Conservation (phyloP, 2,888 invertebrate species). For the Rhaphigaster nebulosa region DNA sequence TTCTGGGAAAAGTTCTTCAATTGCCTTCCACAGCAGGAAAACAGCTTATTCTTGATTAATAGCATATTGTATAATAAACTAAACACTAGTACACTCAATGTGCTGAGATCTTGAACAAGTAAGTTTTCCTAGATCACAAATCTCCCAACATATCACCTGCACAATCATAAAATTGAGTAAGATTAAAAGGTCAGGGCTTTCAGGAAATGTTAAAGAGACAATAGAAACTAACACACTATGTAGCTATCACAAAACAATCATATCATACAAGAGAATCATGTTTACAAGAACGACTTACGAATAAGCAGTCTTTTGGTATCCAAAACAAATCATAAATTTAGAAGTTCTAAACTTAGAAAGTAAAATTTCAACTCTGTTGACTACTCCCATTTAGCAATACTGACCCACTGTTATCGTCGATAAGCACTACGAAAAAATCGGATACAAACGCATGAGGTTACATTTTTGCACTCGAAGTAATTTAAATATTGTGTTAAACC, state of each 20-base stretch:
- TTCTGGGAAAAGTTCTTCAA: background rate
- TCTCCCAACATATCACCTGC: constrained; percentile 2
- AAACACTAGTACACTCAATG: background rate
- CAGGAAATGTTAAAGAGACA: background rate
- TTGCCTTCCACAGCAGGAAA: constrained; percentile 51
- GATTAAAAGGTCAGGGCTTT: constrained; percentile 26
- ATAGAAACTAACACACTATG: background rate
- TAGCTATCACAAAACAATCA: background rate
- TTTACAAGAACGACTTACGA: background rate
- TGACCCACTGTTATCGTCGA: background rate
- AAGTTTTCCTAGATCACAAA: background rate
- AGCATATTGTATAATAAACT: background rate
- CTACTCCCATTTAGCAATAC: constrained; percentile 32
- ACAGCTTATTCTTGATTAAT: constrained; percentile 7
- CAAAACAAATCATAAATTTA: constrained; percentile 35
- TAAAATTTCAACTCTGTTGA: constrained; percentile 26
- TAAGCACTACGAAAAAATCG: background rate
- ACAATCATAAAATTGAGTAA: background rate
- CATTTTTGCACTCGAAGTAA: background rate
- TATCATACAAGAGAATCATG: background rate
- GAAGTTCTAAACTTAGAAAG: constrained; percentile 37
- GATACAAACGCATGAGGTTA: background rate
- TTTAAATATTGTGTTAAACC: background rate
- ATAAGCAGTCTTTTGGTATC: constrained; percentile 31
- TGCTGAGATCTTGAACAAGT: background rate